Conservation (phyloP, 2,113 vertebrate genomes). For the Cyprinus carpio region DNA sequence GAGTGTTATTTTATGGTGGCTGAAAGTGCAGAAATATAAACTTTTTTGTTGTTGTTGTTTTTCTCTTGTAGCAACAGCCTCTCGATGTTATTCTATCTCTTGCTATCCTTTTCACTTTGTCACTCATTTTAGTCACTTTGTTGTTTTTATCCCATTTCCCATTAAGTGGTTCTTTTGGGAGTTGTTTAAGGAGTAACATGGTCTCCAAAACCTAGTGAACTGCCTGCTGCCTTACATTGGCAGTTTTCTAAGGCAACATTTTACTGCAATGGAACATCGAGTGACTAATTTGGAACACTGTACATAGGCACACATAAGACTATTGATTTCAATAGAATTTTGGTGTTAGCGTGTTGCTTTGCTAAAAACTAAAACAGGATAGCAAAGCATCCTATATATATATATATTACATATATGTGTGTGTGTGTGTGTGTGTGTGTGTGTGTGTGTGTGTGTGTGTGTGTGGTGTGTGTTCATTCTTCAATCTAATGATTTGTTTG, state of each 20-base stretch:
- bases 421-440: too few species aligned
- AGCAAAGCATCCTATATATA: too few species aligned
- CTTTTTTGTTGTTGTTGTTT: background rate
- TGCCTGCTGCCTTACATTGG: background rate
- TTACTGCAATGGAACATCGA: background rate
- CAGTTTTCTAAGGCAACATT: background rate
- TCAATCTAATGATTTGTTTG: too few species aligned
- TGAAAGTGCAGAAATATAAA: slow-evolving; percentile 29
- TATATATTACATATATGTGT: too few species aligned
- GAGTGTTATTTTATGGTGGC: background rate
- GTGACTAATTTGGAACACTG: background rate
- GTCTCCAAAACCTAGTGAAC: background rate
- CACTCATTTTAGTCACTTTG: background rate
- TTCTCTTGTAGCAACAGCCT: background rate
- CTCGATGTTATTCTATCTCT: background rate
- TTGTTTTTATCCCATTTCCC: background rate
- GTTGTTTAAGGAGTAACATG: background rate
- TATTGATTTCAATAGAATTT: too few species aligned
- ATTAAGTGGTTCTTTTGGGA: background rate
- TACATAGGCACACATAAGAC: background rate
- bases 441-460: too few species aligned
- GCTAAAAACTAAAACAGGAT: too few species aligned
- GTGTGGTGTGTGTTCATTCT: too few species aligned
- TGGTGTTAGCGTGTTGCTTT: too few species aligned
- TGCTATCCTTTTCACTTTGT: background rate